Evolutionary conservation across 2,888 invertebrate species (phyloP).

Genomic region (Lasioglossum malachurum): DNA sequence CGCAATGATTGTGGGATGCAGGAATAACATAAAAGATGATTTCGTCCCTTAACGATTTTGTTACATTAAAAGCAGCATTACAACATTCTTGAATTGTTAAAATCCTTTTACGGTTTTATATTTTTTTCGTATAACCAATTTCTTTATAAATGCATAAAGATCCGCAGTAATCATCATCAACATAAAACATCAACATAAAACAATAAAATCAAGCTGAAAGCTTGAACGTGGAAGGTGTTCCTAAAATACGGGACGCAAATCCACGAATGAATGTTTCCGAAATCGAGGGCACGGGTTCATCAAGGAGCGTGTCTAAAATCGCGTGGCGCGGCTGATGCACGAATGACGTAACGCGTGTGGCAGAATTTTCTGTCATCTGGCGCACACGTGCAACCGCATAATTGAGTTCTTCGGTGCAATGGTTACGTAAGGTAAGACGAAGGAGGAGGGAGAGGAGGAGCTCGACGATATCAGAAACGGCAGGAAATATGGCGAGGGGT

Average conservation of each 20-base stretch:
- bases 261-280: neutral
- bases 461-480: conserved; percentile 37
- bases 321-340: neutral
- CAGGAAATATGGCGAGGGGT: conserved; percentile 60
- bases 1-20: too few species aligned
- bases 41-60: too few species aligned
- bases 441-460: neutral
- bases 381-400: conserved; percentile 9
- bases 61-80: too few species aligned
- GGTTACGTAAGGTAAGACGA: neutral
- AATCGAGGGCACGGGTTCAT: neutral
- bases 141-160: too few species aligned
- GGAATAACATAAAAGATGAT: too few species aligned
- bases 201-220: too few species aligned
- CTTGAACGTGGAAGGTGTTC: neutral
- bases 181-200: too few species aligned
- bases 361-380: conserved; percentile 1
- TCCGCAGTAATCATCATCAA: too few species aligned
- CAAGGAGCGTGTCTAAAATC: neutral
- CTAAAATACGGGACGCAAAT: neutral
- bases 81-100: too few species aligned
- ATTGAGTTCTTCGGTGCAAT: conserved; percentile 6
- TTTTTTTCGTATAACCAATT: too few species aligned
- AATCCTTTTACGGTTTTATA: too few species aligned
- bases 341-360: neutral